These are phyloP conservation scores for Meandrusa payeni DNA, from an alignment of 2,888 invertebrate species.

Conservation along the genomic window DNA sequence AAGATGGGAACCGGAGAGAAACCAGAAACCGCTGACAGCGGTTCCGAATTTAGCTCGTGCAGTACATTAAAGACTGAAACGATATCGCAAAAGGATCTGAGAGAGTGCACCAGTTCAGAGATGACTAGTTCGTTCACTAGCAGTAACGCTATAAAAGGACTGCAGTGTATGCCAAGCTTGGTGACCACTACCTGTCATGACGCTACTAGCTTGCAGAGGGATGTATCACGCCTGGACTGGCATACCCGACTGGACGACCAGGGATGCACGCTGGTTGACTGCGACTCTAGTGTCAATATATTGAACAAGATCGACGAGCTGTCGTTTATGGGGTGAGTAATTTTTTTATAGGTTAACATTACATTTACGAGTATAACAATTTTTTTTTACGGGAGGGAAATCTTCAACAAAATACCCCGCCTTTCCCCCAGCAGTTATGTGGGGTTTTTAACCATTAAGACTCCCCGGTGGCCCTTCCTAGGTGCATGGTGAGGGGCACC, in stretches of 20 bases:
- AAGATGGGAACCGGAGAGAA: background rate
- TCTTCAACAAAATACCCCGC: too few relatives aligned
- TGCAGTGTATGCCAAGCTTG: slow-evolving; percentile 13
- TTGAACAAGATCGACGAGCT: slow-evolving; percentile 57
- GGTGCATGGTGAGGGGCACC: too few relatives aligned
- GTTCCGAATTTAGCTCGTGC: slow-evolving; percentile 3
- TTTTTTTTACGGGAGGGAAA: too few relatives aligned
- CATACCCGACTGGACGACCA: slow-evolving; percentile 32
- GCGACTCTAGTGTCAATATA: slow-evolving; percentile 46
- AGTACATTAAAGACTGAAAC: slow-evolving; percentile 22
- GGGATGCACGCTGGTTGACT: slow-evolving; percentile 32
- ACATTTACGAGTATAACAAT: too few relatives aligned
- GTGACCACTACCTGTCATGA: slow-evolving; percentile 13
- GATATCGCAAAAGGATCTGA: slow-evolving; percentile 16
- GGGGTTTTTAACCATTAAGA: too few relatives aligned
- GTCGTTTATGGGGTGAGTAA: slow-evolving; percentile 66
- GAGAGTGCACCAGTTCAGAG: slow-evolving; percentile 30
- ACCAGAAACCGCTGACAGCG: background rate
- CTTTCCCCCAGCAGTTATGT: too few relatives aligned
- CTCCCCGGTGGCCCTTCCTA: too few relatives aligned
- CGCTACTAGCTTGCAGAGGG: slow-evolving; percentile 9
- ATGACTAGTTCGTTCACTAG: slow-evolving; percentile 43
- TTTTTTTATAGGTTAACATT: background rate
- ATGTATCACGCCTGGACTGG: slow-evolving; percentile 34
- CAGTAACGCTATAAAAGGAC: slow-evolving; percentile 38